Base-by-base conservation (phyloP, 2,797 vertebrate species). In the Falco novaeseelandiae region DNA sequence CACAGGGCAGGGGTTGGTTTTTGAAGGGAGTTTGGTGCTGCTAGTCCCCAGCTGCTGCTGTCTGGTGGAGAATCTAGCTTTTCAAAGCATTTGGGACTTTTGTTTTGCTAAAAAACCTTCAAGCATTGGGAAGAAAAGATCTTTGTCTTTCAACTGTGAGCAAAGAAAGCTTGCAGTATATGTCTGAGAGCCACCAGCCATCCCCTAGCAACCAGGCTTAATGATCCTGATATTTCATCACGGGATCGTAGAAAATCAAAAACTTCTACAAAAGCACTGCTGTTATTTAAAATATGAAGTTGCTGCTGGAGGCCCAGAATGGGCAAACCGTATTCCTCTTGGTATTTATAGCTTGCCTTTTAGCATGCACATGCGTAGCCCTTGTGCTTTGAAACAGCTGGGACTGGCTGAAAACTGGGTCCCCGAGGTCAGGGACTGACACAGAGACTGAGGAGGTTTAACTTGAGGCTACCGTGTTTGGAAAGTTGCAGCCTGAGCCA, bases 151-250 rank as follows among this genome's bases (percentile, higher is more conserved):
- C 44, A 77, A 48, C 94, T 78, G 85, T 15, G 55, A 78, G 93
- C 79, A 81, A 78, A 95, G 95, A 96, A 91, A 94, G 94, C 93
- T 93, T 1, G 0, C n/a, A 80, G 90, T 94, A 36, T 96, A 89
- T 88, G 72, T 85, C 90, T 3, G 8, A 94, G 84, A 89, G 83
- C 62, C 89, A 57, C 92, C 91, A 95, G 89, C 70, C 91, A 95
- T 96, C 82, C 95, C 96, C 81, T 96, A 89, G 95, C 96, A 97
- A 97, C 94, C 85, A 71, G 72, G 67, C 88, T 86, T 90, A 70
- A 83, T 51, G 86, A 83, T 96, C 83, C 80, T 2, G 6, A 40
- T 82, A 22, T 72, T 93, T 82, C 32, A 2, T 83, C 73, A 80
- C 1, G 23, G 91, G 89, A 91, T 91, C 26, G 25, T 66, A 80